Evolutionary conservation across 2,113 vertebrate genomes (phyloP).

Genomic region (Sterna hirundo): DNA sequence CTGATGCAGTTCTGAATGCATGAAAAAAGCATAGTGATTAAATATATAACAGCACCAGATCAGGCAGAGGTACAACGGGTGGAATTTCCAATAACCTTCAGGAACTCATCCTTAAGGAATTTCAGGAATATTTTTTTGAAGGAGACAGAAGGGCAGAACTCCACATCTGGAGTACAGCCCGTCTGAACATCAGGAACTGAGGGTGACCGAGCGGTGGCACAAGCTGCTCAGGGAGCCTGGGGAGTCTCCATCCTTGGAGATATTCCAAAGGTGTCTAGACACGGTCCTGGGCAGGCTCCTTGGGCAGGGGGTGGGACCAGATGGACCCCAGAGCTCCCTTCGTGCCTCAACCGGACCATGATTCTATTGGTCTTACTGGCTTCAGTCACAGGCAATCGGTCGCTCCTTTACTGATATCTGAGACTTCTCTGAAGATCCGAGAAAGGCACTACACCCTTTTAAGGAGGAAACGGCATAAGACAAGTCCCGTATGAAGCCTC

Average conservation of each 20-base stretch:
- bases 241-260: background rate
- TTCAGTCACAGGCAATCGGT: background rate
- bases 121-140: background rate
- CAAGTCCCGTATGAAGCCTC: background rate
- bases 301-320: background rate
- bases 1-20: background rate
- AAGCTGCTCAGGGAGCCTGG: background rate
- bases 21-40: background rate
- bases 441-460: background rate
- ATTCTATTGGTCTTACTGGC: background rate
- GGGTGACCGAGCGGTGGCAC: background rate
- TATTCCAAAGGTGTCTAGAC: accelerated
- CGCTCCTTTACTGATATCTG: accelerated
- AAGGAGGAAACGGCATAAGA: background rate
- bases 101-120: too few species aligned
- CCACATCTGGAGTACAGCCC: accelerated
- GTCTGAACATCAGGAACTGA: background rate
- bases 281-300: background rate
- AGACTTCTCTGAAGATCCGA: background rate
- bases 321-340: background rate
- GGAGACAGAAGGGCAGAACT: background rate
- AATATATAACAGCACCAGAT: accelerated
- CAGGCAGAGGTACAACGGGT: background rate
- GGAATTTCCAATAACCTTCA: background rate
- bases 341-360: background rate